A percentile compares a stretch with the other conserved stretches of the same genome.
Conservation (phyloP, 2,888 invertebrate genomes). For the Conomelus anceps region DNA sequence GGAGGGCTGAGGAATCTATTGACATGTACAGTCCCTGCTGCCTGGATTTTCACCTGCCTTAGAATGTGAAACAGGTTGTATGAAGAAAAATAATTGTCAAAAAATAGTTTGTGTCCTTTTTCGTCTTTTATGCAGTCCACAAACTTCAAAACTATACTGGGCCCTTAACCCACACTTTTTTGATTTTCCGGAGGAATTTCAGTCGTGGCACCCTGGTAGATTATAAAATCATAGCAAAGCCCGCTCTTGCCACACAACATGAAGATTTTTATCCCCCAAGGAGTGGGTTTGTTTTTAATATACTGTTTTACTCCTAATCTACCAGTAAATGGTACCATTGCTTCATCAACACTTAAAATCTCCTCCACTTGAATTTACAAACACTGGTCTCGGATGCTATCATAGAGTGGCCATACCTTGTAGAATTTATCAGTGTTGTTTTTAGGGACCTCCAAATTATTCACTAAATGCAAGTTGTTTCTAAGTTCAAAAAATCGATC, state of each 20-base stretch:
- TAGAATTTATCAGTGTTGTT: neutral
- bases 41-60: slow-evolving; percentile 18
- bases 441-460: neutral
- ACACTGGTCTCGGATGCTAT: neutral
- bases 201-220: slow-evolving; percentile 32
- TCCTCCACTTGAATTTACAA: neutral
- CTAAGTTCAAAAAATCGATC: neutral
- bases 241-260: slow-evolving; percentile 31
- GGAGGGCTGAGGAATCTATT: slow-evolving; percentile 23
- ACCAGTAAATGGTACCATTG: no score
- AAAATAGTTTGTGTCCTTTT: slow-evolving; percentile 18
- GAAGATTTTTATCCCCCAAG: slow-evolving; percentile 33
- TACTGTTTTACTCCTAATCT: slow-evolving; percentile 32
- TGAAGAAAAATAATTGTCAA: slow-evolving; percentile 28
- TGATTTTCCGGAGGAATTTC: slow-evolving; percentile 12
- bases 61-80: slow-evolving; percentile 29
- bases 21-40: slow-evolving; percentile 28
- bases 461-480: neutral
- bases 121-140: slow-evolving; percentile 13
- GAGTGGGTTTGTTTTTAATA: slow-evolving; percentile 32
- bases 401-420: neutral
- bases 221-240: slow-evolving; percentile 30
- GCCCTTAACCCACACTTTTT: slow-evolving; percentile 26
- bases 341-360: slow-evolving; percentile 24
- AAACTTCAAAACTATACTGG: slow-evolving; percentile 26